Base-by-base conservation (phyloP, 2,113 vertebrate species). In the Nipponia nippon region DNA sequence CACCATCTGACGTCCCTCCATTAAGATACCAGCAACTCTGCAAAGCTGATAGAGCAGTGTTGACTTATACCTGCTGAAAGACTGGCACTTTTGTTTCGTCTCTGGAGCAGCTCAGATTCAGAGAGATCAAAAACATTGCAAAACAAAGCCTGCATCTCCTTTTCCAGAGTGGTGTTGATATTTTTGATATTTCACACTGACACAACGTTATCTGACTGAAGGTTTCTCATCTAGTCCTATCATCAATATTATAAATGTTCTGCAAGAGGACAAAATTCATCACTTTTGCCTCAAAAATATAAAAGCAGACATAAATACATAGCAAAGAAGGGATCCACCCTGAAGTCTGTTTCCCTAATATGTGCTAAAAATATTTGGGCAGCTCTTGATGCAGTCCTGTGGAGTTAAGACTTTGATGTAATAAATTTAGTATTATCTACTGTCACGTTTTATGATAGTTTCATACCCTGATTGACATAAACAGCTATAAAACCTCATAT, bases 331-430 rank as follows among this genome's bases (percentile, higher is more conserved):
- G 71, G 73, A 87, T 76, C 69, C 73, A 56, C 47, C 78, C 77
- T 76, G 42, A 92, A 84, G 49, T 76, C 59, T 95, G 61, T 72
- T 92, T 95, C 56, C 27, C n/a, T 83, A 79, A 46, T 52, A 72
- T 38, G 47, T 61, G 44, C 69, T 94, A 87, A 93, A 97, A 96
- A 87, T 92, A 91, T 76, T 49, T 97, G 83, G 34, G 36, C 34
- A 89, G 49, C 34, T 78, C 47, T 90, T 89, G 55, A 59, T 78
- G 65, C 34, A 90, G 44, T 71, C 13, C 47, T 2, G 1, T 44
- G 71, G 42, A 94, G 18, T 87, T 83, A 78, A 86, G 47, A 87
- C 83, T 95, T 97, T 59, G 86, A 75, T 79, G 56, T 59, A 69
- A 87, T 65, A 93, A 73, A 96, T 81, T 87, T 63, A 30, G 23